Base-by-base conservation (phyloP, 2,888 invertebrate species). In the Pollenia amentaria region DNA sequence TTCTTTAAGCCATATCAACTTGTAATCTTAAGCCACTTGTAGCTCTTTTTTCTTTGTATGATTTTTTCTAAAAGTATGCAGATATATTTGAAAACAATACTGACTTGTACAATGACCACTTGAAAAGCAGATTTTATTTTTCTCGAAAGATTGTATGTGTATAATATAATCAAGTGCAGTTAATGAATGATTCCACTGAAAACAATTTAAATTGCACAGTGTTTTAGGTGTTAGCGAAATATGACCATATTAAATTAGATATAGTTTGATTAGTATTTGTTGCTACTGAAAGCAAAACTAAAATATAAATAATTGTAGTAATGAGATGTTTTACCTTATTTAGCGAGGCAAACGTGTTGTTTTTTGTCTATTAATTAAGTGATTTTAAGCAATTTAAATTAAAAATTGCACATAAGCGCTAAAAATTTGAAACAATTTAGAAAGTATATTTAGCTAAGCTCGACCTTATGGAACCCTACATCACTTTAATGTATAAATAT, bases 81-180 rank as follows among this genome's bases (percentile, higher is more conserved):
- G 40, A 60, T 79, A 46, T 18, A 11, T 29, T 18, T 14, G 29
- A 29, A 72, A 80, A 64, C 18, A 80, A 51, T n/a, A 62, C 38
- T 29, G 18, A 44, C n/a, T 16, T 69, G 78, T 69, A 53, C 62
- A 84, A 67, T 84, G 78, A 79, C 73, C 75, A 84, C 29, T 62
- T 11, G 8, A 29, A 72, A 64, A 53, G 29, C 29, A 29, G 29
- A n/a, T 29, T 1, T 21, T 21, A 6, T 29, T 29, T 29, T 29
- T 29, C 6, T 29, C 29, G 6, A 29, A 29, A 29, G 29, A 29
- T 29, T 21, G 12, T 4, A 12, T 11, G 21, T 21, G 21, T 46
- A 46, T 60, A 29, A 29, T 60, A 67, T 73, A 53, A 76, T 62
- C 80, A 77, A 76, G 76, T 72, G 70, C 53, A 73, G 40, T 64